Evolutionary conservation across 2,113 vertebrate genomes (phyloP), one percentile per base, ranked within the genome.

Genomic region (Xiphorhynchus elegans): DNA sequence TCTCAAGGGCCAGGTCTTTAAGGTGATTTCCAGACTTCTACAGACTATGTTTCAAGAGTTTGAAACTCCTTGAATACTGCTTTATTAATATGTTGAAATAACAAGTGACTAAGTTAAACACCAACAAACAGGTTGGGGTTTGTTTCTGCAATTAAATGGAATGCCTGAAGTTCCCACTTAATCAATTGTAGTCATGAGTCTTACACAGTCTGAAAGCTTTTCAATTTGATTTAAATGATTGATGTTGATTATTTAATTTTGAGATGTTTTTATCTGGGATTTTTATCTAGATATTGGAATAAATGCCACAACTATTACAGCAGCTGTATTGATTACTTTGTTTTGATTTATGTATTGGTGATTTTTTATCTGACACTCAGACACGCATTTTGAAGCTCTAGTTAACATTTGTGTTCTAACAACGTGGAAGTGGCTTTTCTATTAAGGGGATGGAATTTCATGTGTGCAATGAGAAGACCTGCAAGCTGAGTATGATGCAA

Each of bases 201-300:
- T 94, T 93, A 95, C 84, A 84, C 84, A 95, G 82, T 95, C 94
- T 97, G 96, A 98, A 97, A 96, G 94, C 89, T 96, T 95, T 96
- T 97, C 92, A 93, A 94, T 96, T 96, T 93, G 91, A 97, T 97
- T 95, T 93, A 62, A 97, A 87, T 97, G 68, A 97, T 60, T 91
- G 64, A 96, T 97, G 89, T 72, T 96, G 93, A 98, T 95, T 82
- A 89, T 95, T 96, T 97, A 28, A 82, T 95, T 96, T 87, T 70
- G 74, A 97, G 94, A 90, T 93, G 14, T 42, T 97, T 89, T n/a
- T 40, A 92, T 90, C 95, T 80, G 66, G n/a, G 56, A 74, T 93
- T 97, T 95, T 96, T 82, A 93, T 96, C 81, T 92, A 75, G 69
- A 59, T 87, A 89, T 59, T 84, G 66, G 78, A 44, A 89, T 31